Evolutionary conservation across 2,113 vertebrate genomes (phyloP).

Genomic region (Ailuropoda melanoleuca): DNA sequence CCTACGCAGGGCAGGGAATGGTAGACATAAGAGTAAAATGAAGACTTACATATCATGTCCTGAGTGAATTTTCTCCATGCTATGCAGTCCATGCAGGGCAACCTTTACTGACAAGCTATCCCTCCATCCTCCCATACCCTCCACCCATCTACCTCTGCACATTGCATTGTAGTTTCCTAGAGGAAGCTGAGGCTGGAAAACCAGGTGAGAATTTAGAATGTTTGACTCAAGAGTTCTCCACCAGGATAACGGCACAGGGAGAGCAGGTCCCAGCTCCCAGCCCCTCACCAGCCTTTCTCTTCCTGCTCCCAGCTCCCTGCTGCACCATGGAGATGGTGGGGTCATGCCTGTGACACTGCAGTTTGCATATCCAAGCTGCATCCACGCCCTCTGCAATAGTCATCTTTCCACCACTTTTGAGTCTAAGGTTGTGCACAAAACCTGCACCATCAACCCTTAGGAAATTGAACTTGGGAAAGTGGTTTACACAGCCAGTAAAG

Average conservation of each 20-base stretch:
- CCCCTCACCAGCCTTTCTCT: background rate
- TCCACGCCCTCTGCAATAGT: background rate
- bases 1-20: background rate
- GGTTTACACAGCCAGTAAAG: background rate
- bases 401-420: background rate
- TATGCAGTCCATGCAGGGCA: background rate
- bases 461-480: background rate
- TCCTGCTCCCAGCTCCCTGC: background rate
- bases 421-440: background rate
- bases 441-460: background rate
- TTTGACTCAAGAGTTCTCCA: background rate
- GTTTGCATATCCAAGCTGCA: background rate
- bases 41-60: background rate
- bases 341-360: background rate
- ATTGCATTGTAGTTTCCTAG: background rate
- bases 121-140: background rate
- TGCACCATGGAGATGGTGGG: fast-evolving
- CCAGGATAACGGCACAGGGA: background rate
- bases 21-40: background rate
- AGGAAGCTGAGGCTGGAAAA: background rate
- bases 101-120: background rate
- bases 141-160: background rate
- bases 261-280: background rate
- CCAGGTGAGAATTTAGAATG: background rate
- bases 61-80: background rate